Conservation (phyloP, 2,113 vertebrate species). For the Pterocles burchelli region DNA sequence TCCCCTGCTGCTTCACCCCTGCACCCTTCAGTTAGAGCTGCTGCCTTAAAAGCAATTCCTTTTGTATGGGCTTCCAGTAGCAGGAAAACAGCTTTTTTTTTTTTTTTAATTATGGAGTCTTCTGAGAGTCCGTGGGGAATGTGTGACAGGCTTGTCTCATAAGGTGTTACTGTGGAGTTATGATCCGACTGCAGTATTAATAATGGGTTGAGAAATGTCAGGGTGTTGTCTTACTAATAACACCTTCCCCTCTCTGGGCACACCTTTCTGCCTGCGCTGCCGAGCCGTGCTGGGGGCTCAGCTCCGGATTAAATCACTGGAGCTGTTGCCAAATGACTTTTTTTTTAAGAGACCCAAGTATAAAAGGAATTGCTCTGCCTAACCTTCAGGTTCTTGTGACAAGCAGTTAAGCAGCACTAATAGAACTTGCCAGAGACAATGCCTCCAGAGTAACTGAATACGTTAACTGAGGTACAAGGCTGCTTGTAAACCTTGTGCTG, state of each 20-base stretch:
- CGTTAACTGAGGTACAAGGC: not conserved
- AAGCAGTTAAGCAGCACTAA: constrained; percentile 3
- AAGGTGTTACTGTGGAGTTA: constrained; percentile 4
- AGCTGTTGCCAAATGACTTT: not conserved
- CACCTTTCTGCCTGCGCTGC: not conserved
- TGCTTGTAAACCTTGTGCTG: not conserved
- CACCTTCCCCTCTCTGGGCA: constrained; percentile 9
- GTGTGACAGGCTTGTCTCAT: not conserved
- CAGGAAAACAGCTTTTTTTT: not conserved
- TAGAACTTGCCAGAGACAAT: not conserved
- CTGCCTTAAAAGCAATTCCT: constrained; percentile 4
- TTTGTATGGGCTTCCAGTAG: not conserved
- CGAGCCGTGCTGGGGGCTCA: not conserved
- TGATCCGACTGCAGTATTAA: not conserved
- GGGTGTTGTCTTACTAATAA: constrained; percentile 26
- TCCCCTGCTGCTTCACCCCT: not conserved
- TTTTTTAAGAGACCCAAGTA: not conserved
- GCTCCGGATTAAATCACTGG: not conserved
- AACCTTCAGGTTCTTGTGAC: not conserved
- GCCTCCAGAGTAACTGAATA: not conserved
- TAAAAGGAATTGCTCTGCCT: constrained; percentile 7
- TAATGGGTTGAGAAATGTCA: not conserved
- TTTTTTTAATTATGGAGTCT: not conserved
- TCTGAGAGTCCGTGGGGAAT: not conserved
- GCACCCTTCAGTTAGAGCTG: not conserved